Conservation (phyloP, 2,797 vertebrate genomes). For the Rhabdomys pumilio region DNA sequence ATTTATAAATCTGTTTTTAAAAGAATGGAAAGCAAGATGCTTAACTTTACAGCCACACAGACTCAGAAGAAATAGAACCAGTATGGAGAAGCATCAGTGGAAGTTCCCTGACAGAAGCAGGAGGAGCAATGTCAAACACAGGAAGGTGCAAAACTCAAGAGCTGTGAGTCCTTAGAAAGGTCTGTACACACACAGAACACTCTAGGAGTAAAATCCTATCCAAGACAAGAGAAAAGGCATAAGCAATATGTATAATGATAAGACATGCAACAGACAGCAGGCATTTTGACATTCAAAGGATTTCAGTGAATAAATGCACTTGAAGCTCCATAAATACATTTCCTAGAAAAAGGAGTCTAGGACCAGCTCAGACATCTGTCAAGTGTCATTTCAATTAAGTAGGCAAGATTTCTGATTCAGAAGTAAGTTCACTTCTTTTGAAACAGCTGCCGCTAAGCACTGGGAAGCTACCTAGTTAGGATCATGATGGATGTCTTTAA, state of each 20-base stretch:
- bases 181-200: background rate
- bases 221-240: background rate
- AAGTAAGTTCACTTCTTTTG: background rate
- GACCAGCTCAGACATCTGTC: background rate
- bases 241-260: constrained; percentile 9
- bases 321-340: background rate
- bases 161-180: background rate
- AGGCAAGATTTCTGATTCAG: background rate
- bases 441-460: background rate
- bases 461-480: background rate
- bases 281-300: background rate
- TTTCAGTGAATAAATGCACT: background rate
- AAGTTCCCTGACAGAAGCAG: background rate
- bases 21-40: background rate
- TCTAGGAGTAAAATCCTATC: background rate
- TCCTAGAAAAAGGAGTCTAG: background rate
- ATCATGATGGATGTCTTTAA: background rate
- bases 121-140: background rate
- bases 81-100: background rate
- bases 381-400: background rate
- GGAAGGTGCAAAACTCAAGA: background rate
- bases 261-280: background rate
- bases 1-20: background rate
- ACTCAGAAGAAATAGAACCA: background rate
- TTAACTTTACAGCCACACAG: background rate